Base-by-base conservation (phyloP, 2,888 invertebrate genomes). In the Rotaria socialis region DNA sequence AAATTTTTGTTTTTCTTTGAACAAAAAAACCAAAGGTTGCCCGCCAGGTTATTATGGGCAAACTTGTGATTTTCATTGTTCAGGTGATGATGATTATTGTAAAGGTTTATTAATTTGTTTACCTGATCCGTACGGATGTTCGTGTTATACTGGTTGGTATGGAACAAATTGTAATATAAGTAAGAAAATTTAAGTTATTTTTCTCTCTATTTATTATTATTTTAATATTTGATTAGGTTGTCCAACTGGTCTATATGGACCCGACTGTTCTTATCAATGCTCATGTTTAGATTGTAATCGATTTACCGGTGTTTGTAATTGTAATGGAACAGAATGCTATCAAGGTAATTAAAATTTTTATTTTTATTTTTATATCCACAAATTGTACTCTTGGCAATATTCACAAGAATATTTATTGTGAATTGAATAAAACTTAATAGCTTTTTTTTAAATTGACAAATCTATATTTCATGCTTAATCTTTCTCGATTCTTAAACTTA, bases 61-160 rank as follows among this genome's bases (percentile, higher is more conserved):
- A 85, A 41, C 58, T 47, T 87, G 87, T 60, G 43, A 86, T 47
- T 24, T 52, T 43, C 41, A 41, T 16, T 85, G 75, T 16, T 1
- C 8, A 27, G 52, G 35, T 50, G 55, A 24, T 52, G 58, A 55
- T 47, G 58, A 55, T 47, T 85, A 85, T 19, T 87, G 87, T 84
- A 27, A 41, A 35, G 75, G 84, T 24, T 41, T 52, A 56, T 84
- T 85, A 24, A 85, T 87, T 24, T 87, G 87, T 86, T 55, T 87
- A 52, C 84, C 87, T 35, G 87, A 87, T 74, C 87, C 87, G 4
- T 87, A 85, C n/a, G 86, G 86, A n/a, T 87, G 87, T 85, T 85
- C 87, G 7, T 87, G 87, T 84, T 86, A 67, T 24, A 14, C 86
- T 2, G 87, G 87, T 43, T 86, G 58, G 52, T 60, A 80, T 52